phyloP scores from a whole-genome alignment of 2,888 invertebrate genomes.

The Hydroisotoma schaefferi region DNA sequence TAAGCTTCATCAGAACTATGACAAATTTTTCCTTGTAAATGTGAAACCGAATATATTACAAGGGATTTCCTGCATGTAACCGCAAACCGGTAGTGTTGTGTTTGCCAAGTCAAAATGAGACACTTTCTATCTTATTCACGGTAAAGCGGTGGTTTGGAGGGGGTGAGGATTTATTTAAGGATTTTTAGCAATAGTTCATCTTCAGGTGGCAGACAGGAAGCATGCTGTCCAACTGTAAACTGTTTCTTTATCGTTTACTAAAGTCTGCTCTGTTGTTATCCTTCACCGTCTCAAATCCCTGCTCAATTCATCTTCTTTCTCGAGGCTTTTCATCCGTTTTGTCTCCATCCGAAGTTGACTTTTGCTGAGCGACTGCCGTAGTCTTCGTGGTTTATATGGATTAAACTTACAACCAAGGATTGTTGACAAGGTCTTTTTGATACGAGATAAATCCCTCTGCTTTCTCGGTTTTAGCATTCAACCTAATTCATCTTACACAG shows the following conservation, averaged over 20 bases:
- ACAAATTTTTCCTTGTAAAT: too few relatives aligned
- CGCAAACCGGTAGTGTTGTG: too few relatives aligned
- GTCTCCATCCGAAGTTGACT: constrained; percentile 15
- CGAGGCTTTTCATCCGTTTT: constrained; percentile 11
- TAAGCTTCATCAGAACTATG: too few relatives aligned
- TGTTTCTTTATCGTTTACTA: not conserved
- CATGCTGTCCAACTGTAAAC: not conserved
- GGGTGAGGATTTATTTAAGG: too few relatives aligned
- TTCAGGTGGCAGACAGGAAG: not conserved
- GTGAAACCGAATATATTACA: too few relatives aligned
- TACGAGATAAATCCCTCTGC: constrained; percentile 8
- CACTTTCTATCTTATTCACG: too few relatives aligned
- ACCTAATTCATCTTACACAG: too few relatives aligned
- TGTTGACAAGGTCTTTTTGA: constrained; percentile 8
- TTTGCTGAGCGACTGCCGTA: not conserved
- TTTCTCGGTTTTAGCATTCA: not conserved
- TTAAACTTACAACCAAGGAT: not conserved
- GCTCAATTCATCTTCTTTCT: constrained; percentile 8
- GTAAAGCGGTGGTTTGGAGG: too few relatives aligned
- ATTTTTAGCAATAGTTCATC: too few relatives aligned
- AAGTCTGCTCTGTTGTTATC: not conserved
- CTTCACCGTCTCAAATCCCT: not conserved
- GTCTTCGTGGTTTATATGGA: not conserved
- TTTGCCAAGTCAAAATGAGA: too few relatives aligned
- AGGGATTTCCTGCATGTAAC: too few relatives aligned